Percentiles rank a stretch among this genome's conserved stretches.
These are phyloP conservation scores for Macrosoma leucophasiata DNA, from an alignment of 2,888 invertebrate species.

Conservation along the genomic window DNA sequence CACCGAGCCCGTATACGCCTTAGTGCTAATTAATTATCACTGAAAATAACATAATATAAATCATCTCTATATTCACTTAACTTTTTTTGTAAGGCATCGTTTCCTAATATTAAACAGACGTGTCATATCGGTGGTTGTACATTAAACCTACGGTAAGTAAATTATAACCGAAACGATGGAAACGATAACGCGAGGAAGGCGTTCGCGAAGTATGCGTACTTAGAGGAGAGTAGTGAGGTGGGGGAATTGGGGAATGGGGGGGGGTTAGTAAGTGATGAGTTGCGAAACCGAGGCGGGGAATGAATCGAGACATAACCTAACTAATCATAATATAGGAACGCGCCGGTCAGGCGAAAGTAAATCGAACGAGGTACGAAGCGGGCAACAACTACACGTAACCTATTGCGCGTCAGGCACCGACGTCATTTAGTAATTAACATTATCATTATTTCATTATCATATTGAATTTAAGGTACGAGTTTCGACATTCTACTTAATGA, in stretches of 20 bases:
- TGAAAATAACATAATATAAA: slow-evolving; percentile 72
- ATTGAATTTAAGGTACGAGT: slow-evolving; percentile 54
- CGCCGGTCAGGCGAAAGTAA: slow-evolving; percentile 39
- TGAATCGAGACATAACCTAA: slow-evolving; percentile 68
- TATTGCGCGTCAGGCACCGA: slow-evolving; percentile 58
- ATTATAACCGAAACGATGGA: slow-evolving; percentile 46
- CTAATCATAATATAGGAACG: slow-evolving; percentile 69
- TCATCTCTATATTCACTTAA: slow-evolving; percentile 70
- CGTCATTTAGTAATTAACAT: slow-evolving; percentile 38
- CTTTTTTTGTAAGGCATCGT: slow-evolving; percentile 70
- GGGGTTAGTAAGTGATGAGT: slow-evolving; percentile 22
- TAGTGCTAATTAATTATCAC: slow-evolving; percentile 55
- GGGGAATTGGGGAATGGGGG: slow-evolving; percentile 26
- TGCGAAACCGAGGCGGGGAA: slow-evolving; percentile 46
- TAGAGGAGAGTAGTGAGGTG: slow-evolving; percentile 16
- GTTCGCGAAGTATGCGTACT: slow-evolving; percentile 11
- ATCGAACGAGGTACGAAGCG: slow-evolving; percentile 36
- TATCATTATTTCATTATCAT: slow-evolving; percentile 43
- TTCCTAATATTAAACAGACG: slow-evolving; percentile 71
- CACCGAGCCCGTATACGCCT: slow-evolving; percentile 47
- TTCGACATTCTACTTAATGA: slow-evolving; percentile 56
- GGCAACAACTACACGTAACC: slow-evolving; percentile 54
- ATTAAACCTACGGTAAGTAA: slow-evolving; percentile 58
- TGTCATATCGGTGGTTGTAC: slow-evolving; percentile 66
- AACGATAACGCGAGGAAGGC: slow-evolving; percentile 30